Conservation (phyloP, 2,113 vertebrate species). For the Ursus arctos region DNA sequence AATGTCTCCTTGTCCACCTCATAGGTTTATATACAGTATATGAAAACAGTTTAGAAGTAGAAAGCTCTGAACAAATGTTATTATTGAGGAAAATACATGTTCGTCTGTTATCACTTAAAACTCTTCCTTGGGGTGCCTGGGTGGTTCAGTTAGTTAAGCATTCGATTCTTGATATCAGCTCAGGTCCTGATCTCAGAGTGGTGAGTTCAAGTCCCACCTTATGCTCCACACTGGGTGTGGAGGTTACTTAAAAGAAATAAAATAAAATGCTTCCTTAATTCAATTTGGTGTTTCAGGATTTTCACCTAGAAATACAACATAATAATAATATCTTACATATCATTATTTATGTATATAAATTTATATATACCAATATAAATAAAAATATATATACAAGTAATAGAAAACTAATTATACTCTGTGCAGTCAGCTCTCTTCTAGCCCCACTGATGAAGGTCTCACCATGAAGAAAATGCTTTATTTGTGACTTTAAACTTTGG, state of each 20-base stretch:
- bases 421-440: background rate
- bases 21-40: background rate
- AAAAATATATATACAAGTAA: fast-evolving
- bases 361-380: background rate
- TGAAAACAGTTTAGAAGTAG: background rate
- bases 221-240: background rate
- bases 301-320: background rate
- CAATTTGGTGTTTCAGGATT: background rate
- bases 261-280: background rate
- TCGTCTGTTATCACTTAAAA: background rate
- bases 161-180: background rate
- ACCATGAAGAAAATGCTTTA: background rate
- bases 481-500: conserved; percentile 25
- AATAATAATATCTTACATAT: background rate
- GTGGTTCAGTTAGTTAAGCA: background rate
- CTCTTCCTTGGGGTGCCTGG: background rate
- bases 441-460: background rate
- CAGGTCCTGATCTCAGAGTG: background rate
- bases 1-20: background rate
- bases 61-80: background rate
- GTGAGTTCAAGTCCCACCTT: background rate
- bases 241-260: background rate
- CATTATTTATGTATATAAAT: background rate
- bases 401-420: background rate
- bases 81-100: background rate